Conservation (phyloP, 2,888 invertebrate genomes). For the Agrilus biguttatus region DNA sequence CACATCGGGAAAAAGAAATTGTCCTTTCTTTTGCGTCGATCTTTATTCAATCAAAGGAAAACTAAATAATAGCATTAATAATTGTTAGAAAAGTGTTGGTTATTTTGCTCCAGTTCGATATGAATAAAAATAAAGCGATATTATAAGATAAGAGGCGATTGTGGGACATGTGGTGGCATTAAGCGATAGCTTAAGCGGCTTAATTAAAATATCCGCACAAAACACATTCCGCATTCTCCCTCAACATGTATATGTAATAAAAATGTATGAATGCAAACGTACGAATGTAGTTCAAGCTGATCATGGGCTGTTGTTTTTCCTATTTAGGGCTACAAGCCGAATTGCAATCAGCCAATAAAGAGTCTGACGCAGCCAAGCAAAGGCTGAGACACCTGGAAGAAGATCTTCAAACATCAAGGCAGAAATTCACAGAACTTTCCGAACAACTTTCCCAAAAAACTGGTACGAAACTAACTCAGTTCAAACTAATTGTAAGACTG, state of each 20-base stretch:
- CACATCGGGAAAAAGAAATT: too few relatives aligned
- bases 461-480: slow-evolving; percentile 28
- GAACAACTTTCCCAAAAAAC: slow-evolving; percentile 42
- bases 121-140: too few relatives aligned
- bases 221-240: background rate
- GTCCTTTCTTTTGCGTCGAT: too few relatives aligned
- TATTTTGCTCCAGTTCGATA: too few relatives aligned
- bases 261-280: background rate
- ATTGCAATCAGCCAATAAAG: slow-evolving; percentile 49
- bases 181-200: background rate
- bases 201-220: background rate
- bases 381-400: slow-evolving; percentile 45
- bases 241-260: background rate
- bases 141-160: too few relatives aligned
- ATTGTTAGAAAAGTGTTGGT: too few relatives aligned
- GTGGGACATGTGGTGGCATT: too few relatives aligned
- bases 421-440: slow-evolving; percentile 42
- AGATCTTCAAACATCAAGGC: slow-evolving; percentile 42
- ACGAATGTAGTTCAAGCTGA: background rate
- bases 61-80: too few relatives aligned
- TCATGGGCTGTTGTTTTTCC: slow-evolving; percentile 12
- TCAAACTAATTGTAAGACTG: background rate
- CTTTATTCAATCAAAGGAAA: too few relatives aligned
- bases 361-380: slow-evolving; percentile 46
- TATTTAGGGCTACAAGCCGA: slow-evolving; percentile 48